phyloP scores from a whole-genome alignment of 1,140 invertebrate genomes.

The Adoxophyes honmai region DNA sequence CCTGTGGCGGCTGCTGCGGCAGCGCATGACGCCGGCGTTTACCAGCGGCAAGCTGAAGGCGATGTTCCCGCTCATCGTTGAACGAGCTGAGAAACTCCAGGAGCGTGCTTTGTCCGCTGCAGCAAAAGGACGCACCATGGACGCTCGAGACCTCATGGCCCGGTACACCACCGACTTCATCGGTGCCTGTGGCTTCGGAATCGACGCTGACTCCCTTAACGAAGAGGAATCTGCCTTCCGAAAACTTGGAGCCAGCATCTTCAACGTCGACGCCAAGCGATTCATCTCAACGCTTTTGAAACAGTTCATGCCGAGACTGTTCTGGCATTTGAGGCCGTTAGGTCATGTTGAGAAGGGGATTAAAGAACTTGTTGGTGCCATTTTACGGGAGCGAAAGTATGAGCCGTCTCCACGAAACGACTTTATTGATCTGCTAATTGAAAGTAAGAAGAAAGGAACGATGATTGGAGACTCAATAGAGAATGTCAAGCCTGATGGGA shows the following conservation, averaged over 20 bases:
- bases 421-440: slow-evolving; percentile 78
- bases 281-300: slow-evolving; percentile 29
- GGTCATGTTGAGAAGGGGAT: slow-evolving; percentile 34
- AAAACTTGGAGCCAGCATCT: slow-evolving; percentile 53
- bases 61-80: slow-evolving; percentile 72
- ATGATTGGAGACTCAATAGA: slow-evolving; percentile 62
- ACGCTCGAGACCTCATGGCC: slow-evolving; percentile 66
- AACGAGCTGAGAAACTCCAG: slow-evolving; percentile 50
- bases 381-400: slow-evolving; percentile 38
- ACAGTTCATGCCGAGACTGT: slow-evolving; percentile 35
- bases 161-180: slow-evolving; percentile 75
- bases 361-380: slow-evolving; percentile 29
- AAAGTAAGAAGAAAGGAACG: slow-evolving; percentile 64
- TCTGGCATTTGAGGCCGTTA: slow-evolving; percentile 34
- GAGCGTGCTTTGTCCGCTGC: slow-evolving; percentile 28
- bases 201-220: slow-evolving; percentile 52
- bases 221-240: slow-evolving; percentile 57
- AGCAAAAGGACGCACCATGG: slow-evolving; percentile 30
- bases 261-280: slow-evolving; percentile 28
- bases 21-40: slow-evolving; percentile 79
- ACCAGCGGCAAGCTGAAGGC: slow-evolving; percentile 77
- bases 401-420: slow-evolving; percentile 68
- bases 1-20: slow-evolving; percentile 76
- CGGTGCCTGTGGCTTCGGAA: slow-evolving; percentile 66
- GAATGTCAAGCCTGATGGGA: slow-evolving; percentile 51